A percentile compares a stretch with the other conserved stretches of the same genome.
These are phyloP conservation scores for Cephalopterus ornatus DNA, from an alignment of 2,113 vertebrate species.

Conservation along the genomic window DNA sequence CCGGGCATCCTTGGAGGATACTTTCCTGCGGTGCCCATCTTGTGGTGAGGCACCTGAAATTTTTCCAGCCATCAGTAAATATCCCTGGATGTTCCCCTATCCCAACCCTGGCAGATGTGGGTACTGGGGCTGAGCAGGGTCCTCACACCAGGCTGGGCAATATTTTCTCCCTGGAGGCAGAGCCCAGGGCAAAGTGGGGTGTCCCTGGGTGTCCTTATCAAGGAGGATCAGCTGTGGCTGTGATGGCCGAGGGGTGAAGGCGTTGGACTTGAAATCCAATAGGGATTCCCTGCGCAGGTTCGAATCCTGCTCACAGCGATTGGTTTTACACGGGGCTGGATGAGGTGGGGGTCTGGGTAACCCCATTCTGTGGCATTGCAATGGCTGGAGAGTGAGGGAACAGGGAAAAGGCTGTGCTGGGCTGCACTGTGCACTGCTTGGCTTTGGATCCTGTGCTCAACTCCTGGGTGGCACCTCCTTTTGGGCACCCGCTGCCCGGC, in stretches of 20 bases:
- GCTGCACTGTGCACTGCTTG: accelerated
- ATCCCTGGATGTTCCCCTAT: background rate
- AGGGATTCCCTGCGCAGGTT: background rate
- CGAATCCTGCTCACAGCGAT: background rate
- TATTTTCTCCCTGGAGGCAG: background rate
- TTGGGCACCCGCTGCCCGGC: background rate
- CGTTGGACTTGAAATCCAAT: background rate
- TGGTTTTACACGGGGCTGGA: accelerated
- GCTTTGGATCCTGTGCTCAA: background rate
- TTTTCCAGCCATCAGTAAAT: background rate
- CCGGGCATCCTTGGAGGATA: background rate
- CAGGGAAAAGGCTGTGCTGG: accelerated
- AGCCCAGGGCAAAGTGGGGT: accelerated
- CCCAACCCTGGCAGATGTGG: accelerated
- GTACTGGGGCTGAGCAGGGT: background rate
- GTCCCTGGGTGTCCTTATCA: accelerated
- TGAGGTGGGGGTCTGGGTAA: accelerated
- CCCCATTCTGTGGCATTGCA: accelerated
- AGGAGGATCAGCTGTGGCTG: accelerated
- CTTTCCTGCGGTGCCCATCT: background rate
- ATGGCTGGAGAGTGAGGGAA: background rate
- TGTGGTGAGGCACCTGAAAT: background rate
- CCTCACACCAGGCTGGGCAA: too few relatives aligned
- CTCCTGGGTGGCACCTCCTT: background rate
- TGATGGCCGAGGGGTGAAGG: slow-evolving; percentile 14